Base-by-base conservation (phyloP, 1,140 invertebrate genomes). In the Battus philenor region DNA sequence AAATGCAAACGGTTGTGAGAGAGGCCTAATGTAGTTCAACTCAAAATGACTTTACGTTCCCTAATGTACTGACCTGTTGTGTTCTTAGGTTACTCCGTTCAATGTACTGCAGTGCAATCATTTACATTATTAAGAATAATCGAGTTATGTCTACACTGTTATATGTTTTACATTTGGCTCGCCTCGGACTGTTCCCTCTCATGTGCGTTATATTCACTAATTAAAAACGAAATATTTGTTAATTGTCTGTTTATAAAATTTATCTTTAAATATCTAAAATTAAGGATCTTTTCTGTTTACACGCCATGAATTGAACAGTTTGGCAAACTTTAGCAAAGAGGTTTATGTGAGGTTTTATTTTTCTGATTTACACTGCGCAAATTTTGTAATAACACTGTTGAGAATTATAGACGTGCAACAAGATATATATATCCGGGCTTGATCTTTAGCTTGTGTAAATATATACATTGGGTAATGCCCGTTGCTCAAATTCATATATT, bases 1-100 rank as follows among this genome's bases (percentile, higher is more conserved):
- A 50, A 60, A 71, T 55, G 69, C 66, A 55, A n/a, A 72, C 59
- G 78, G 78, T 83, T 83, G 78, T 83, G 78, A 83, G 68, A 67
- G 74, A 74, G 78, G 78, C 76, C 78, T 83, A 80, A 71, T 31
- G 63, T 77, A 72, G 68, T 68, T 44, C 13, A 44, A 59, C 43
- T 64, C 67, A 58, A 54, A 18, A 58, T 50, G 43, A 43, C 33
- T 53, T 58, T 60, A 56, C 54, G 62, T 65, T 67, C 61, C 63
- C 44, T 53, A 49, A 68, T 77, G 27, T 30, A n/a, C 11, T 24
- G 34, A 59, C 74, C 72, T 72, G 68, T 75, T 78, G 76, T 80
- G 76, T 80, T 78, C 74, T 57, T 71, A 72, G 58, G 59, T 48
- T 68, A 60, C 61, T 61, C 44, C 46, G 33, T 18, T 20, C 33